A percentile compares a stretch with the other conserved stretches of the same genome.
phyloP scores from a whole-genome alignment of 2,113 vertebrate genomes.

The Crypturellus undulatus region DNA sequence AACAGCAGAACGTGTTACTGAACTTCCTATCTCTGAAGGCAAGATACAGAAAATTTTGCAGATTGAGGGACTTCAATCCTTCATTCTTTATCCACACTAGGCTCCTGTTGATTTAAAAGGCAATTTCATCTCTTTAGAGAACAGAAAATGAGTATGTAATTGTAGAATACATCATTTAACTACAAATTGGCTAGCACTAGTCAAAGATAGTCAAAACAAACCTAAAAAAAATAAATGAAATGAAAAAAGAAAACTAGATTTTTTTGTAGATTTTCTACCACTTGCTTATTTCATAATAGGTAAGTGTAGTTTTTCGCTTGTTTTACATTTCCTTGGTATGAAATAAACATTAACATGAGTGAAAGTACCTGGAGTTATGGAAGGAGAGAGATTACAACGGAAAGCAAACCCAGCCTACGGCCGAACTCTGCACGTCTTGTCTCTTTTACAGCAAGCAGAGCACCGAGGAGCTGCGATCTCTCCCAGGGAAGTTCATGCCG shows the following conservation, averaged over 20 bases:
- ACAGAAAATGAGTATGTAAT: neutral
- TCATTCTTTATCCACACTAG: neutral
- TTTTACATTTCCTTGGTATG: neutral
- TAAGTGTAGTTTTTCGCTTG: neutral
- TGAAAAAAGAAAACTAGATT: neutral
- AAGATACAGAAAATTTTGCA: slow-evolving; percentile 22
- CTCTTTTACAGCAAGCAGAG: neutral
- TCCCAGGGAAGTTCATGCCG: neutral
- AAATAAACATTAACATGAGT: neutral
- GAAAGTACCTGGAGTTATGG: neutral
- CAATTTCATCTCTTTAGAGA: neutral
- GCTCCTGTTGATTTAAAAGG: slow-evolving; percentile 13
- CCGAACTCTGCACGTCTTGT: neutral
- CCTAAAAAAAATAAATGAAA: neutral
- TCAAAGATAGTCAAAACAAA: neutral
- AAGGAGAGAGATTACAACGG: neutral
- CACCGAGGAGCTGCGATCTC: too few species aligned
- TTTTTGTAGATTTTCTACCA: neutral
- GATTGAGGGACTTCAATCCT: neutral
- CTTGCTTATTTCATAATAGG: neutral
- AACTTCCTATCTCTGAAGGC: slow-evolving; percentile 6
- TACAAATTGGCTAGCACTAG: neutral
- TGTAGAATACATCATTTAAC: neutral
- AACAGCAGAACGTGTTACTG: neutral
- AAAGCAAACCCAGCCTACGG: neutral